phyloP scores from a whole-genome alignment of 2,113 vertebrate genomes.

The Sphaerodactylus townsendi region DNA sequence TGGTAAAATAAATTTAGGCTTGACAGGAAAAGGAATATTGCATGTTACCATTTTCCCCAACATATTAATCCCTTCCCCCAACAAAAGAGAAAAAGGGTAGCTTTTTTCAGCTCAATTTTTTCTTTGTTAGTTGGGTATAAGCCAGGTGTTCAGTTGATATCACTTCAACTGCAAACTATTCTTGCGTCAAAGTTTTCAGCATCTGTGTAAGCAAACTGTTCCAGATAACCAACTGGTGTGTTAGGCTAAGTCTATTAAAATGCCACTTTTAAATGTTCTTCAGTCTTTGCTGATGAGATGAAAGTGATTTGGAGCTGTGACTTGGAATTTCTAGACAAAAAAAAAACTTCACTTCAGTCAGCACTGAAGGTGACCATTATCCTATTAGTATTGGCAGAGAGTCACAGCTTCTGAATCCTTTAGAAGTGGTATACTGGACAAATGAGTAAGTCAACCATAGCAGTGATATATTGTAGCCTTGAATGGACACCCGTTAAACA shows the following conservation, averaged over 20 bases:
- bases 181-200: neutral
- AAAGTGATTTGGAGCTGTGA: neutral
- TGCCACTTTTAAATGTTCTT: neutral
- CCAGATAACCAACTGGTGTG: neutral
- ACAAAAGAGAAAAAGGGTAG: too few species aligned
- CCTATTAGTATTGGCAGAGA: neutral
- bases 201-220: neutral
- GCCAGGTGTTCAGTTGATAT: too few species aligned
- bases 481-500: neutral
- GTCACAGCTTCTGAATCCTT: neutral
- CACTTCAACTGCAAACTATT: neutral
- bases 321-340: neutral
- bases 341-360: neutral
- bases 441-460: neutral
- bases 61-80: too few species aligned
- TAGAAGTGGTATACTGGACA: neutral
- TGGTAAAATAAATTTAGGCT: too few species aligned
- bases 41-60: too few species aligned
- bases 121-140: too few species aligned
- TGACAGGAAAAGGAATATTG: too few species aligned
- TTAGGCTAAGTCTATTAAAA: neutral
- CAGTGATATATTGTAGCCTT: neutral
- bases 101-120: too few species aligned
- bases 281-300: neutral
- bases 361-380: neutral